A percentile compares a stretch with the other conserved stretches of the same genome.
Evolutionary conservation across 2,888 invertebrate genomes (phyloP).

Genomic region (Drosophila greeni): DNA sequence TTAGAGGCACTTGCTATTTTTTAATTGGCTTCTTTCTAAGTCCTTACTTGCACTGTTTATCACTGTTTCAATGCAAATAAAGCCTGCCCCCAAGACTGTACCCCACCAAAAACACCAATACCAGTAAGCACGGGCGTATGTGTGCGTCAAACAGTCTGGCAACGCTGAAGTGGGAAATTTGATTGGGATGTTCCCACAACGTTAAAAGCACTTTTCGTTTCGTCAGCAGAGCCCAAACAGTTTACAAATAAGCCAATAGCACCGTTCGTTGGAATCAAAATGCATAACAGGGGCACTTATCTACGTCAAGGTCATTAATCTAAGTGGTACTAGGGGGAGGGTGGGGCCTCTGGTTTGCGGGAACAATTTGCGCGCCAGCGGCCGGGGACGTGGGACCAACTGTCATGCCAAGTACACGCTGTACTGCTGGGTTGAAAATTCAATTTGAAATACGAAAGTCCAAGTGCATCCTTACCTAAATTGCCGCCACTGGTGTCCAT

Average conservation of each 20-base stretch:
- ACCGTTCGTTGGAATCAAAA: background rate
- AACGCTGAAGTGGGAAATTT: constrained; percentile 25
- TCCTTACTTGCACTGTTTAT: background rate
- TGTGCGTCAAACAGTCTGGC: constrained; percentile 23
- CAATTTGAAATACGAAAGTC: constrained; percentile 62
- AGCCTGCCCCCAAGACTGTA: constrained; percentile 42
- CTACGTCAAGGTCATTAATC: background rate
- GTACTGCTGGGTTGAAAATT: constrained; percentile 65
- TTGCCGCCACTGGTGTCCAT: constrained; percentile 34
- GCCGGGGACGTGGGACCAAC: constrained; percentile 33
- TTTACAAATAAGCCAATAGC: constrained; percentile 4
- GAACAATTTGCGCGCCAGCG: constrained; percentile 37
- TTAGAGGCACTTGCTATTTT: background rate
- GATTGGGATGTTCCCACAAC: constrained; percentile 46
- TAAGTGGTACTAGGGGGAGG: background rate
- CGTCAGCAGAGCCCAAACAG: constrained; percentile 28
- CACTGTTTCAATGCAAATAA: too few relatives aligned
- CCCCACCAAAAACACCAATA: constrained; percentile 40
- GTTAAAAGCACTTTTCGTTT: constrained; percentile 45
- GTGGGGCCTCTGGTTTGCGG: background rate
- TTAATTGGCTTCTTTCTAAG: too few relatives aligned
- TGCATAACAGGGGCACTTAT: background rate
- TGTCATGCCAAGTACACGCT: constrained; percentile 40
- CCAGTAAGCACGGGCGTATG: background rate
- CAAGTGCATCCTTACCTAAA: constrained; percentile 30